A percentile compares a stretch with the other conserved stretches of the same genome.
These are phyloP conservation scores for Jaculus jaculus DNA, from an alignment of 2,113 vertebrate species.

Conservation along the genomic window DNA sequence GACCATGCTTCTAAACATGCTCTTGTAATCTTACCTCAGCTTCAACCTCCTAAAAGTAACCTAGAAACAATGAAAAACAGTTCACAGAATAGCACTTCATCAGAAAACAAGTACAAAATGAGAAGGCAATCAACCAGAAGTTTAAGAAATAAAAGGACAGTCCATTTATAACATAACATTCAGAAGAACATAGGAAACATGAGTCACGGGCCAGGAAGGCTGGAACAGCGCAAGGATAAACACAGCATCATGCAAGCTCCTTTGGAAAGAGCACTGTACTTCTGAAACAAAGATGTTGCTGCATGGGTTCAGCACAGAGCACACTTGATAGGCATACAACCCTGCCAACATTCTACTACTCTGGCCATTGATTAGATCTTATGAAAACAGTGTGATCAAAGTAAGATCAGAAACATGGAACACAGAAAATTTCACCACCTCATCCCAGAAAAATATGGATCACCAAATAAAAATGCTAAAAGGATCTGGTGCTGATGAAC, in stretches of 20 bases:
- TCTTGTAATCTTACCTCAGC: not conserved
- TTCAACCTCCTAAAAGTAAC: not conserved
- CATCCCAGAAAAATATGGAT: not conserved
- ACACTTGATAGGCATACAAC: not conserved
- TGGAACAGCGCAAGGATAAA: not conserved
- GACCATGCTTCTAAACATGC: not conserved
- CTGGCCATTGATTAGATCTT: not conserved
- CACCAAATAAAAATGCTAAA: not conserved
- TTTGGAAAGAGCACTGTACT: not conserved
- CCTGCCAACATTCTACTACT: not conserved
- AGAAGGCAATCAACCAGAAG: not conserved
- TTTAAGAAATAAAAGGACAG: not conserved
- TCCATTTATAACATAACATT: not conserved
- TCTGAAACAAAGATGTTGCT: not conserved
- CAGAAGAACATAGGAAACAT: not conserved
- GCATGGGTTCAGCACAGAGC: not conserved
- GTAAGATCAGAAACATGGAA: conserved; percentile 18
- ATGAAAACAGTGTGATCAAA: not conserved
- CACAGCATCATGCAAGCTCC: not conserved
- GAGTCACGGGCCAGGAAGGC: not conserved
- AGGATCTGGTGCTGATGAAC: not conserved
- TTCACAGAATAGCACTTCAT: not conserved
- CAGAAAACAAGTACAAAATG: not conserved
- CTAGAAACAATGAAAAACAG: not conserved
- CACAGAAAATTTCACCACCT: not conserved